Evolutionary conservation across 64 coral and sea anemone species (phyloP).

Genomic region (Porites lutea): DNA sequence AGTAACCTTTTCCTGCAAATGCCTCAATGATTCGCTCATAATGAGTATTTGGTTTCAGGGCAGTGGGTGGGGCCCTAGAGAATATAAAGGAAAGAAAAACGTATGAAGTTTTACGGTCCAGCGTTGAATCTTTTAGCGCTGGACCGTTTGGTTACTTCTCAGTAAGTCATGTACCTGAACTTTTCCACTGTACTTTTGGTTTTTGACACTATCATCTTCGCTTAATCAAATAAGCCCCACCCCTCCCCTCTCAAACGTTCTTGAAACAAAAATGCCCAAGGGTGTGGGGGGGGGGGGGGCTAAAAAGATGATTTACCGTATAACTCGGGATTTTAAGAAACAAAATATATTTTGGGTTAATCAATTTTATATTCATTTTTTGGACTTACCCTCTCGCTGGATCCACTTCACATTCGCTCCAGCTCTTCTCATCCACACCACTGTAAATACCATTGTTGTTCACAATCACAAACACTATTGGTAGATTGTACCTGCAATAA

Average conservation of each 20-base stretch:
- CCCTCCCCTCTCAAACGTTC: no score
- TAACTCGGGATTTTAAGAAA: no score
- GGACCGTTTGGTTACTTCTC: no score
- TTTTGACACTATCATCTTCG: no score
- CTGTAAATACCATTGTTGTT: conserved; percentile 98
- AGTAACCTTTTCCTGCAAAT: conserved; percentile 92
- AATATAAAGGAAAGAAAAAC: not conserved
- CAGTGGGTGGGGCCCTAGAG: conserved; percentile 86
- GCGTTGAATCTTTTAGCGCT: not conserved
- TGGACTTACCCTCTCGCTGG: conserved; percentile 31
- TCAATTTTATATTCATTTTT: not conserved
- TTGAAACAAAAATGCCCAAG: no score
- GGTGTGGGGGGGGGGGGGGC: no score
- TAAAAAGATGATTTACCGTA: no score
- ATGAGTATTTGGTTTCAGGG: conserved; percentile 71
- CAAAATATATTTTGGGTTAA: no score
- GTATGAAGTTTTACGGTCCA: not conserved
- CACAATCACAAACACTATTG: conserved; percentile 92
- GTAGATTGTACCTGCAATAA: conserved; percentile 87
- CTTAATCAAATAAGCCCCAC: no score
- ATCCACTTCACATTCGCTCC: conserved; percentile 63
- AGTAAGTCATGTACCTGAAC: no score
- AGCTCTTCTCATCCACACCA: conserved; percentile 90
- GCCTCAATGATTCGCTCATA: conserved; percentile 97
- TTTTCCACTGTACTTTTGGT: no score